Base-by-base conservation (phyloP, 2,113 vertebrate genomes). In the Triplophysa siluroides region DNA sequence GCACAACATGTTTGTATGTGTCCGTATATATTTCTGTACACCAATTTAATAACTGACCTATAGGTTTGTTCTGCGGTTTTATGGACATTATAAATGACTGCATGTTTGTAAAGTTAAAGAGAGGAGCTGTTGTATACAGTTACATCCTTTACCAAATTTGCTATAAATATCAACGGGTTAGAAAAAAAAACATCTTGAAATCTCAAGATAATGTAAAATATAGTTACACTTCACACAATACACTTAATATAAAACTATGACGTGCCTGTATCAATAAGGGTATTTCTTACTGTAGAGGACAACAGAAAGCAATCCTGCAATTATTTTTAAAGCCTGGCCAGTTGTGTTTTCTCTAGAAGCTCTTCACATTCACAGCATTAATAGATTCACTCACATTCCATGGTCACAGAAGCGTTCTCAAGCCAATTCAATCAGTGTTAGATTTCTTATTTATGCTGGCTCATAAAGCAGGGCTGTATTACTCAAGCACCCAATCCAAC, bases 401-500 rank as follows among this genome's bases (percentile, higher is more conserved):
- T 56, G 61, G 61, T 12, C 54, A 63, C 50, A 61, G 33, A 38
- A 33, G 50, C 19, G 47, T 56, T 65, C 24, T 72, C 64, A 79
- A 75, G 43, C 45, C 52, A 73, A 79, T 70, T 79, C 58, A 52
- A 61, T 43, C 16, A 16, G 58, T 23, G 8, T 65, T 77, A 2
- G 19, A 61, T 76, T 76, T 54, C 43, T 66, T 43, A 8, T 41
- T 33, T 19, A 62, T 18, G 38, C 26, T 58, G 60, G 71, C 64
- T 76, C 73, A 14, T 45, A 65, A 77, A 72, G 63, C 67, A 77
- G 24, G 19, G 52, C 56, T 58, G 52, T 41, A 80, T 80, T 80
- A 45, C 78, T 56, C 72, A 65, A 60, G 54, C 60, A 72, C 69
- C 56, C 63, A 10, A 26, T 60, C 56, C 43, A 52, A 61, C 62